Evolutionary conservation across 2,113 vertebrate species (phyloP).

Genomic region (Equus quagga): DNA sequence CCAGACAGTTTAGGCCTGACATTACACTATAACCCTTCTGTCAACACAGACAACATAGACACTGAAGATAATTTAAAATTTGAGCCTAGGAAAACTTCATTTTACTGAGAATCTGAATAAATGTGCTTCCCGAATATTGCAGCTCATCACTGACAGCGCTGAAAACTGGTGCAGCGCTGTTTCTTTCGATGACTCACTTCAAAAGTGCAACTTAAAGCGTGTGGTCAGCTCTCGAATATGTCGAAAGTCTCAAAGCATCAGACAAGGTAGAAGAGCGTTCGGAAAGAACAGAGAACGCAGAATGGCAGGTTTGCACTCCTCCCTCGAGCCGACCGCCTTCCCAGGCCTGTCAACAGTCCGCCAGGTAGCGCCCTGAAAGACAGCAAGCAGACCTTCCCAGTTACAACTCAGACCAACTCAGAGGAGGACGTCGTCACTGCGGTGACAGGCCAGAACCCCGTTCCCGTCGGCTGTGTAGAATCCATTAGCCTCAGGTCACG

Average conservation of each 20-base stretch:
- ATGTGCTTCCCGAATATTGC: conserved; percentile 90
- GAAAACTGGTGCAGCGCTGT: conserved; percentile 95
- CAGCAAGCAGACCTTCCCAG: conserved; percentile 65
- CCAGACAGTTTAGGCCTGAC: conserved; percentile 78
- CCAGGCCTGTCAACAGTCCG: conserved; percentile 93
- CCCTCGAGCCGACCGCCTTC: conserved; percentile 71
- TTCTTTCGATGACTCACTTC: conserved; percentile 87
- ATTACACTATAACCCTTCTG: conserved; percentile 78
- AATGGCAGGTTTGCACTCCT: conserved; percentile 76
- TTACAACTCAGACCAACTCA: conserved; percentile 42
- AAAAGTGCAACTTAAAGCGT: conserved; percentile 88
- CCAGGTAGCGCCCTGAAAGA: conserved; percentile 97
- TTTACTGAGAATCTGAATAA: conserved; percentile 85
- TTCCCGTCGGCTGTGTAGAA: conserved; percentile 43
- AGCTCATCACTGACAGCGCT: conserved; percentile 91
- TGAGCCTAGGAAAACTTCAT: conserved; percentile 82
- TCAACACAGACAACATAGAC: conserved; percentile 77
- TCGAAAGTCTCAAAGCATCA: conserved; percentile 81
- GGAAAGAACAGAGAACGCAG: conserved; percentile 79
- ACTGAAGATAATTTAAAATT: conserved; percentile 84
- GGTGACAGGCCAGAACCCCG: conserved; percentile 2
- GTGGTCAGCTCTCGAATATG: conserved; percentile 83
- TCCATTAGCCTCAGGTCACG: conserved; percentile 22
- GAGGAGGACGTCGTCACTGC: not conserved
- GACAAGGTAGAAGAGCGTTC: conserved; percentile 87